Conservation (phyloP, 2,113 vertebrate species). For the Heterochromis multidens region DNA sequence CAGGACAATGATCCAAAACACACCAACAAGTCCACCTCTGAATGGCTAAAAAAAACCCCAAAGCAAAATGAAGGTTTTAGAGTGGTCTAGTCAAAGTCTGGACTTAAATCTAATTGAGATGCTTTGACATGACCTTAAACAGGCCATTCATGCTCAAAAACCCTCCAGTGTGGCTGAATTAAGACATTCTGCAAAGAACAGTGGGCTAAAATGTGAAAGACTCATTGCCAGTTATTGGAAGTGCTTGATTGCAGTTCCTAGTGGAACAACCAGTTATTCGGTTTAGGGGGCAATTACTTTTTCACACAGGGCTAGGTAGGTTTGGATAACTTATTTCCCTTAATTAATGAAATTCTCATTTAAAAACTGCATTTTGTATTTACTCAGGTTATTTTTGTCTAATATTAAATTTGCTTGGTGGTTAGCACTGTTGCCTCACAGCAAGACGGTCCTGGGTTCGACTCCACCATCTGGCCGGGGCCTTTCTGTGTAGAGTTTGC, state of each 20-base stretch:
- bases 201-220: neutral
- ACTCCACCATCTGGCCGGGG: too few species aligned
- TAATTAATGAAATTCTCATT: neutral
- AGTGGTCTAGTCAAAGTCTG: neutral
- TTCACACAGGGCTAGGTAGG: neutral
- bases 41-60: neutral
- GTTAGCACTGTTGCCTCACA: too few species aligned
- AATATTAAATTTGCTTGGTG: neutral
- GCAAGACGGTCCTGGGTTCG: too few species aligned
- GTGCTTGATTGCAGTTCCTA: neutral
- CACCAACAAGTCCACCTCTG: neutral
- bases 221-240: neutral
- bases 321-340: neutral
- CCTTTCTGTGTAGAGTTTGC: too few species aligned
- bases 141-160: neutral
- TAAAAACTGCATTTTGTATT: neutral
- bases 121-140: too few species aligned
- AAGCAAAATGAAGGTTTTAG: neutral
- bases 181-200: neutral
- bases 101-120: too few species aligned
- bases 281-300: neutral
- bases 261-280: neutral
- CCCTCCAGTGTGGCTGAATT: neutral
- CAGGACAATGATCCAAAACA: neutral
- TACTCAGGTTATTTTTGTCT: neutral